phyloP scores from a whole-genome alignment of 1,140 invertebrate species.

The Stenopsyche tienmushanensis region DNA sequence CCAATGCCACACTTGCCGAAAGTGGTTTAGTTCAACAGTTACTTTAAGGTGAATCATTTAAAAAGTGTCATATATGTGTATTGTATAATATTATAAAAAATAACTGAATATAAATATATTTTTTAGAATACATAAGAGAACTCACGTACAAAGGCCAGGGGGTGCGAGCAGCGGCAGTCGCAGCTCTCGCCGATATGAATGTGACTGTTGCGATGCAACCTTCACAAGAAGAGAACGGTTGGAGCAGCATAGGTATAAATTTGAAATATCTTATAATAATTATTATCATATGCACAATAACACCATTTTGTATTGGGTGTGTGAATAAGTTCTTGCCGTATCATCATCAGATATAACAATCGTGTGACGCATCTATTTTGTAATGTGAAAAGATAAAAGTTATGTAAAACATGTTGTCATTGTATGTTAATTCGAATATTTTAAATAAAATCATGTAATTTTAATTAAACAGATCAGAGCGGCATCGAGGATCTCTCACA shows the following conservation, averaged over 20 bases:
- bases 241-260: conserved; percentile 49
- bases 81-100: neutral
- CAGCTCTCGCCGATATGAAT: conserved; percentile 47
- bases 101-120: neutral
- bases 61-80: neutral
- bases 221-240: conserved; percentile 52
- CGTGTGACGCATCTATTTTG: too few species aligned
- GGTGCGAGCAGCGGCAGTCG: conserved; percentile 45
- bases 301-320: too few species aligned
- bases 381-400: too few species aligned
- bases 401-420: too few species aligned
- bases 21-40: conserved; percentile 54
- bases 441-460: neutral
- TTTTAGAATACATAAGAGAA: conserved; percentile 50
- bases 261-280: neutral
- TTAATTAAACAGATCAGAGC: conserved; percentile 46
- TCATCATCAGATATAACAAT: too few species aligned
- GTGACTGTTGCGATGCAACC: conserved; percentile 51
- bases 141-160: conserved; percentile 46
- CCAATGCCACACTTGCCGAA: conserved; percentile 51
- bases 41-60: conserved; percentile 51
- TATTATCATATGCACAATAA: too few species aligned
- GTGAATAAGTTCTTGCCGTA: too few species aligned
- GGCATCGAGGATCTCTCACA: conserved; percentile 51
- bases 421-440: neutral